A percentile compares a stretch with the other conserved stretches of the same genome.
Conservation (phyloP, 2,888 invertebrate species). For the Macropis europaea region DNA sequence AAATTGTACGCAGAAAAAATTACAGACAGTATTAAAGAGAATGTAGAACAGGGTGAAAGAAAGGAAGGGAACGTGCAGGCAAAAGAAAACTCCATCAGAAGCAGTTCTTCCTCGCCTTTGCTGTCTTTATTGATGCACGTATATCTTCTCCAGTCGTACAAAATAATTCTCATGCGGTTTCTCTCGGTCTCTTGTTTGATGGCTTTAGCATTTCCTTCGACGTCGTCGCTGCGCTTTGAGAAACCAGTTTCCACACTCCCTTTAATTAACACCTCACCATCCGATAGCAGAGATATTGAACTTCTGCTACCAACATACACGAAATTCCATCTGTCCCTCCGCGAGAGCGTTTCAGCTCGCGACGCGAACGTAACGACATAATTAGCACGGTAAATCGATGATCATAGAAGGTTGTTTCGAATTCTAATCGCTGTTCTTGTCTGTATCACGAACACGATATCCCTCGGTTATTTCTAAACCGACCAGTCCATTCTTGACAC, state of each 20-base stretch:
- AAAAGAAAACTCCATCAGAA: constrained; percentile 28
- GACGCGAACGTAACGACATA: not conserved
- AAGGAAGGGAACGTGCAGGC: not conserved
- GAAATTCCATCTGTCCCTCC: not conserved
- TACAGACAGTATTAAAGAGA: constrained; percentile 12
- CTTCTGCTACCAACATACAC: not conserved
- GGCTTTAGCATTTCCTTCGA: constrained; percentile 23
- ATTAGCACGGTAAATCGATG: not conserved
- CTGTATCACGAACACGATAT: not conserved
- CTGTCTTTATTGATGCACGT: not conserved
- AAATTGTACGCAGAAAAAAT: constrained; percentile 6
- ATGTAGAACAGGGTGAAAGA: not conserved
- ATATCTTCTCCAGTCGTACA: not conserved
- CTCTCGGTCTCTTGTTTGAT: not conserved
- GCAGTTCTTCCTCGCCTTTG: not conserved
- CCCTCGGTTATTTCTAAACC: not conserved
- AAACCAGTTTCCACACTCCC: not conserved
- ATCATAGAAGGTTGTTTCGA: not conserved
- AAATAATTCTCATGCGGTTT: not conserved
- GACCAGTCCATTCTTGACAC: constrained; percentile 2
- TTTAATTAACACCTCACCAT: constrained; percentile 20
- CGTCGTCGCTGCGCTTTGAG: constrained; percentile 10
- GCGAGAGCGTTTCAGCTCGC: not conserved
- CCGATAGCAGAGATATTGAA: constrained; percentile 6
- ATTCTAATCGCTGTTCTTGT: not conserved